Evolutionary conservation across 1,140 invertebrate genomes (phyloP), one percentile per base, ranked within the genome.

Genomic region (Rhyacophila brunnea): DNA sequence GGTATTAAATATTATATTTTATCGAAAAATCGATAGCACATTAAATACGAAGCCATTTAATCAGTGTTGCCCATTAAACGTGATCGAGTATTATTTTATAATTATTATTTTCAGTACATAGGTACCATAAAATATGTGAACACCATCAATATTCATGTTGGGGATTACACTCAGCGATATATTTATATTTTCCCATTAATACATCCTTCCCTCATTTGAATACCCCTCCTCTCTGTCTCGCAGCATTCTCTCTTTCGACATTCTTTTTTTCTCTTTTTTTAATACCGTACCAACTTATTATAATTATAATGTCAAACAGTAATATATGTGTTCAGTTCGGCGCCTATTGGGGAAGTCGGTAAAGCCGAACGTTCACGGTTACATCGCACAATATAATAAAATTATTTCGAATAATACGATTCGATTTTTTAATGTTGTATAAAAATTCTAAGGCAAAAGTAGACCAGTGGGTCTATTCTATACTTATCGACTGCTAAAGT

Each of bases 291-390:
- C 58, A 64, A 64, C 62, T 64, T 64, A 64, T 64, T 64, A 64
- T 64, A 64, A 64, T 64, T 64, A 64, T 60, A 60, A 58, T 64
- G 62, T 64, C 62, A 64, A 64, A 64, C 62, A 60, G 62, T 64
- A 60, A 64, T 57, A 60, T 64, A 64, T 60, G 58, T 64, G 58
- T 60, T 60, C 57, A 36, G 57, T 52, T 59, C 62, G 62, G 62
- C 57, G 62, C 62, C 62, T 64, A 64, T 64, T 60, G 57, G 60
- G 52, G 42, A 42, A 50, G 17, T 48, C n/a, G 4, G 14, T 50
- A 44, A 60, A 60, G 62, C 38, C n/a, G 13, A 35, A 42, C 28
- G 28, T 52, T 23, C 50, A 43, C 14, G 13, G 28, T n/a, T n/a
- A 43, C 42, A 17, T 43, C 18, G n/a, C n/a, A n/a, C 18, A n/a